Evolutionary conservation across 2,797 vertebrate genomes (phyloP).

Genomic region (Syngnathus acus): DNA sequence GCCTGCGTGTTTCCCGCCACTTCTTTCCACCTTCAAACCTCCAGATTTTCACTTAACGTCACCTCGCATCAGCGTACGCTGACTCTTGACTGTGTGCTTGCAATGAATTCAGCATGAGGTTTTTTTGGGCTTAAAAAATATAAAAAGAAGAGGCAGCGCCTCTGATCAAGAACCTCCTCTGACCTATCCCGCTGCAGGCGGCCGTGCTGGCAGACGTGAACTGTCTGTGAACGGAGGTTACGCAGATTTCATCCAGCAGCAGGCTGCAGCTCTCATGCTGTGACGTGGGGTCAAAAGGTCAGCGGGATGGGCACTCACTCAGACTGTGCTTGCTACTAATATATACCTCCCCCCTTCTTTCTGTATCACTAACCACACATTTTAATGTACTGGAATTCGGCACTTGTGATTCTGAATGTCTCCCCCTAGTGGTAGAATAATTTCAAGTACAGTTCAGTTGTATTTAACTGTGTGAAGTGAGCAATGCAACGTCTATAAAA

Average conservation of each 20-base stretch:
- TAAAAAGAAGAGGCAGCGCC: conserved; percentile 6
- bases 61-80: conserved; percentile 27
- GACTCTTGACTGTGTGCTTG: conserved; percentile 12
- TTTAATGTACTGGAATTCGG: neutral
- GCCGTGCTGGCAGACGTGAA: conserved; percentile 33
- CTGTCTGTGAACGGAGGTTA: conserved; percentile 46
- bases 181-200: conserved; percentile 29
- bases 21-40: conserved; percentile 11
- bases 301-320: conserved; percentile 32
- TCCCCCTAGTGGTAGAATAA: neutral
- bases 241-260: conserved; percentile 53
- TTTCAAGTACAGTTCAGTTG: neutral
- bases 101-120: conserved; percentile 6
- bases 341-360: neutral
- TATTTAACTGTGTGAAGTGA: neutral
- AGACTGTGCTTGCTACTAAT: conserved; percentile 22
- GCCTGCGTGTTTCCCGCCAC: conserved; percentile 23
- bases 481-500: too few relatives aligned
- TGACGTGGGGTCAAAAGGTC: conserved; percentile 48
- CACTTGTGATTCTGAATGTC: neutral
- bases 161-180: conserved; percentile 23
- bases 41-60: conserved; percentile 36
- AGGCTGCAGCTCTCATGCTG: conserved; percentile 43
- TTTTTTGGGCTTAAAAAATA: neutral
- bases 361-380: conserved; percentile 8